Conservation (phyloP, 2,113 vertebrate species). For the Scortum barcoo region DNA sequence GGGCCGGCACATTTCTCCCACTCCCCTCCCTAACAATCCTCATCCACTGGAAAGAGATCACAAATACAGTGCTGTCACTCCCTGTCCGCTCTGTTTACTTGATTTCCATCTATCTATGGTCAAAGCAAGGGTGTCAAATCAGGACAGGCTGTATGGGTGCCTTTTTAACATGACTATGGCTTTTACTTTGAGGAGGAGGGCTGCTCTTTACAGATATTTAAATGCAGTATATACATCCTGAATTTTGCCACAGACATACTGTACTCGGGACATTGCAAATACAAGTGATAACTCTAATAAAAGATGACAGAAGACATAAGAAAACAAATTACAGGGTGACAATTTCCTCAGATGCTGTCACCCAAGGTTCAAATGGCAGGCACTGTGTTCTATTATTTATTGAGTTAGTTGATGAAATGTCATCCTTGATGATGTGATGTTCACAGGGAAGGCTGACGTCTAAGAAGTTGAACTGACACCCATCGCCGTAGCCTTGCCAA, state of each 20-base stretch:
- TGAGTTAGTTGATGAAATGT: conserved; percentile 78
- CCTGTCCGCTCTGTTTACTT: conserved; percentile 66
- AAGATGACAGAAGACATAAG: conserved; percentile 71
- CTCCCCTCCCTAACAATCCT: conserved; percentile 52
- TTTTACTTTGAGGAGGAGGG: conserved; percentile 18
- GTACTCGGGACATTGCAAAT: conserved; percentile 35
- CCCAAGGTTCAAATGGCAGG: conserved; percentile 69
- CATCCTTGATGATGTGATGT: conserved; percentile 75
- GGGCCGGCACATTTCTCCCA: conserved; percentile 67
- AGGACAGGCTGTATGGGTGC: conserved; percentile 30
- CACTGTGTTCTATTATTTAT: conserved; percentile 82
- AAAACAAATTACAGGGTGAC: conserved; percentile 77
- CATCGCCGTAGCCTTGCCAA: conserved; percentile 63
- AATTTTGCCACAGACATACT: conserved; percentile 21
- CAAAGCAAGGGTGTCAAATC: conserved; percentile 54
- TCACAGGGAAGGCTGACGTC: conserved; percentile 69
- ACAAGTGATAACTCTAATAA: conserved; percentile 73
- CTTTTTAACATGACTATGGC: conserved; percentile 36
- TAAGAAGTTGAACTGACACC: conserved; percentile 76
- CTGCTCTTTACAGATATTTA: not conserved
- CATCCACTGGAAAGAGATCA: conserved; percentile 65
- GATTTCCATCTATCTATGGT: conserved; percentile 62
- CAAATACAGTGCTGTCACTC: conserved; percentile 70
- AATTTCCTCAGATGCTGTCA: conserved; percentile 75
- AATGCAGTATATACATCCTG: not conserved